Percentiles rank a stretch among this genome's conserved stretches.
phyloP scores from a whole-genome alignment of 2,797 vertebrate species.

The Argyrosomus regius region DNA sequence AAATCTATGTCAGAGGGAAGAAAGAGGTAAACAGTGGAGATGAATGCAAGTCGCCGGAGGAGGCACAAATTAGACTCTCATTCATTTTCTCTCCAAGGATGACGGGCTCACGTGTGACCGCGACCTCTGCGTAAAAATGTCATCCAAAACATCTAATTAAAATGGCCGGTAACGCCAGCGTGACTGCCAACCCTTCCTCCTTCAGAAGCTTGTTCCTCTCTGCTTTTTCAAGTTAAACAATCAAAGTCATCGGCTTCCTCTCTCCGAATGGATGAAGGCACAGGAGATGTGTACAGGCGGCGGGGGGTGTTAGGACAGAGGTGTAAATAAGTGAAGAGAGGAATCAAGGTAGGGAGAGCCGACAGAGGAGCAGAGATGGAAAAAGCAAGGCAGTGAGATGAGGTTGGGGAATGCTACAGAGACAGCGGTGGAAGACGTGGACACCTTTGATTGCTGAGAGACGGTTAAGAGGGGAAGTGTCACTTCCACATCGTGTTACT shows the following conservation, averaged over 20 bases:
- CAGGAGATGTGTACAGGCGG: background rate
- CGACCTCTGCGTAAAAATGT: background rate
- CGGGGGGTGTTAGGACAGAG: slow-evolving; percentile 44
- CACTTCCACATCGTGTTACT: background rate
- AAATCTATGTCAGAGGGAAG: slow-evolving; percentile 16
- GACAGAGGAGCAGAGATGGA: slow-evolving; percentile 54
- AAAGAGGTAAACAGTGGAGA: background rate
- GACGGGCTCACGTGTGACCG: background rate
- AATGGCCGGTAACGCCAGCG: background rate
- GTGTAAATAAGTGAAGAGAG: slow-evolving; percentile 71
- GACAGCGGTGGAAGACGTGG: slow-evolving; percentile 7
- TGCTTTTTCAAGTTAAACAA: slow-evolving; percentile 13
- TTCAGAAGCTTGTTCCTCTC: background rate
- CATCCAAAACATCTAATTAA: background rate
- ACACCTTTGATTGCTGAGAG: slow-evolving; percentile 52
- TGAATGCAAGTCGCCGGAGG: background rate
- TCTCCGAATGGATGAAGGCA: slow-evolving; percentile 10
- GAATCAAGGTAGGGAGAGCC: slow-evolving; percentile 23
- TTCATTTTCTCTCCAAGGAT: background rate
- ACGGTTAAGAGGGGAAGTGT: slow-evolving; percentile 8
- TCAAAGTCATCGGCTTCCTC: slow-evolving; percentile 14
- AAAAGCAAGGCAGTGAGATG: slow-evolving; percentile 47
- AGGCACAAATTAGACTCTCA: background rate
- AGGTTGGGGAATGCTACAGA: slow-evolving; percentile 28
- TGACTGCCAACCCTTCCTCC: background rate